Evolutionary conservation across 2,797 vertebrate species (phyloP).

Genomic region (Molossus alvarezi): DNA sequence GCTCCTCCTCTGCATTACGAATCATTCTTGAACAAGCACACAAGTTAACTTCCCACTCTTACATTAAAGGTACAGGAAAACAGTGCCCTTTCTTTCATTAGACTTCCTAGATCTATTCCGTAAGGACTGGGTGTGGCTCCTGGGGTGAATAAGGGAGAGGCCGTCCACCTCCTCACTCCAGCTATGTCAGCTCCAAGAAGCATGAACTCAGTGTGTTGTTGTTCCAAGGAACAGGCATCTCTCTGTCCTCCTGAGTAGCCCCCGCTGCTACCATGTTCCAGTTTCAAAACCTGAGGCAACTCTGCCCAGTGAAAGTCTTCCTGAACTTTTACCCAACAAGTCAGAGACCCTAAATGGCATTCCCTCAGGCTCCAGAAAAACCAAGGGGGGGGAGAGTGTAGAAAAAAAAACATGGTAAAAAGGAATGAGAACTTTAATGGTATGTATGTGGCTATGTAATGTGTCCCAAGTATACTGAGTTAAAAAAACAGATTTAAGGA

Average conservation of each 20-base stretch:
- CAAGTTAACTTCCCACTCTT: conserved; percentile 1
- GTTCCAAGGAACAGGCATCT: background rate
- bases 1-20: background rate
- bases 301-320: background rate
- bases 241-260: background rate
- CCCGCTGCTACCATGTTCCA: background rate
- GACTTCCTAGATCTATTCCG: conserved; percentile 27
- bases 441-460: background rate
- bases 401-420: background rate
- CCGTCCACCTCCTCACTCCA: background rate
- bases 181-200: background rate
- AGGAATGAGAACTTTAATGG: background rate
- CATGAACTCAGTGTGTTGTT: background rate
- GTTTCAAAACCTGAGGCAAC: conserved; percentile 9
- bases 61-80: background rate
- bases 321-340: conserved; percentile 18
- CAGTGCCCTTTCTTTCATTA: background rate
- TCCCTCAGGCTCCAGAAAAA: background rate
- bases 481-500: background rate
- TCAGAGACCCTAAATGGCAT: background rate
- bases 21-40: conserved; percentile 40
- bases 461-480: background rate
- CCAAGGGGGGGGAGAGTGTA: background rate
- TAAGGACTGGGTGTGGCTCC: background rate
- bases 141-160: background rate